A percentile compares a stretch with the other conserved stretches of the same genome.
phyloP scores from a whole-genome alignment of 2,888 invertebrate genomes.

The Fragum sueziense region DNA sequence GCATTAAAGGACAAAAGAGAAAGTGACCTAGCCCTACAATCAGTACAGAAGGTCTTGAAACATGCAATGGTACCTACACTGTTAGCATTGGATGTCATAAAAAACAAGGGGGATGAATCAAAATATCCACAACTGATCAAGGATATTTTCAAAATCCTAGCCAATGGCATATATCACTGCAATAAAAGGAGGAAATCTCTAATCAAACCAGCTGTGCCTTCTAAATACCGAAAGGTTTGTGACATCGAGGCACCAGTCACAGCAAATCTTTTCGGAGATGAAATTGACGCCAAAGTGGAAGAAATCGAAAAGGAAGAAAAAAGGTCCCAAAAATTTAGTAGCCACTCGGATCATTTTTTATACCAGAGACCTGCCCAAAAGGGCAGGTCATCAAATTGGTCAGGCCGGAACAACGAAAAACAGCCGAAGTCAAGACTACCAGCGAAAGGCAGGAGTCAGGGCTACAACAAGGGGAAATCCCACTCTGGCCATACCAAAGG shows the following conservation, averaged over 20 bases:
- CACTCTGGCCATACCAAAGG: not conserved
- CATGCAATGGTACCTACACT: too few relatives aligned
- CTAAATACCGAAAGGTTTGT: slow-evolving; percentile 14
- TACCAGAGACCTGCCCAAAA: not conserved
- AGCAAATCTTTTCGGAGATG: slow-evolving; percentile 15
- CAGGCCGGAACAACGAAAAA: not conserved
- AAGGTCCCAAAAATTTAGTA: not conserved
- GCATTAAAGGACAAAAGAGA: not conserved
- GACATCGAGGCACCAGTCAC: not conserved
- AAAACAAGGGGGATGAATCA: not conserved
- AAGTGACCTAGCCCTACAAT: not conserved
- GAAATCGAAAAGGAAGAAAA: not conserved
- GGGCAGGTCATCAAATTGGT: not conserved
- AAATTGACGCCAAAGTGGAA: not conserved
- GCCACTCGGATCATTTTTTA: slow-evolving; percentile 1
- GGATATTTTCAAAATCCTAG: slow-evolving; percentile 27
- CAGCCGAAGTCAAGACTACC: not conserved
- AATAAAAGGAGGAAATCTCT: not conserved
- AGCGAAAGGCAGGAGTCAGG: not conserved
- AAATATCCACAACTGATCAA: not conserved
- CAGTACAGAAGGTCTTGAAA: not conserved
- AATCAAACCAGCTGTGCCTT: slow-evolving; percentile 12
- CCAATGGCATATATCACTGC: not conserved
- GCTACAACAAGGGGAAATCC: not conserved
- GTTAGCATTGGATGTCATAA: not conserved